Evolutionary conservation across 2,113 vertebrate genomes (phyloP).

Genomic region (Zingel zingel): DNA sequence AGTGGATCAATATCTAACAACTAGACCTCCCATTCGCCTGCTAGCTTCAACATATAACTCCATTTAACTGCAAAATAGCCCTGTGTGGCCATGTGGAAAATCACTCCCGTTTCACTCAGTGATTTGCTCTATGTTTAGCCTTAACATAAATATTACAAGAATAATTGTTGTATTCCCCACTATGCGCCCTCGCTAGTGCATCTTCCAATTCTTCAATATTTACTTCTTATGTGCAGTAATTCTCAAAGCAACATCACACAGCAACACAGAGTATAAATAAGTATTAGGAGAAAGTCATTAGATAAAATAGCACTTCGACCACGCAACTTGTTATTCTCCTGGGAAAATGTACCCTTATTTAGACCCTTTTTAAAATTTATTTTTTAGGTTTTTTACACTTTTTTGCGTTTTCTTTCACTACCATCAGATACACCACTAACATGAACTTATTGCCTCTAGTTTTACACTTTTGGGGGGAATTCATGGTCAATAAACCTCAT

Average conservation of each 20-base stretch:
- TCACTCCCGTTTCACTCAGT: background rate
- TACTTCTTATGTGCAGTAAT: background rate
- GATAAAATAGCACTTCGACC: background rate
- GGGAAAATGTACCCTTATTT: too few relatives aligned
- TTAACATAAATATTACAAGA: background rate
- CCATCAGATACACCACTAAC: too few relatives aligned
- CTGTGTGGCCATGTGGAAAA: background rate
- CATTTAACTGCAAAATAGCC: slow-evolving; percentile 24
- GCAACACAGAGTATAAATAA: background rate
- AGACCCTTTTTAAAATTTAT: too few relatives aligned
- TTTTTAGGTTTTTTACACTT: too few relatives aligned
- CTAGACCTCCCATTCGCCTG: slow-evolving; percentile 22
- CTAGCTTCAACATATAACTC: slow-evolving; percentile 29
- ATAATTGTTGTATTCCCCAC: background rate
- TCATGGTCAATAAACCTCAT: too few relatives aligned
- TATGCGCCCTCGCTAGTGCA: too few relatives aligned
- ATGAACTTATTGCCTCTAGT: too few relatives aligned
- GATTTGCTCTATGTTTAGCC: background rate
- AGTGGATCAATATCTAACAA: slow-evolving; percentile 63
- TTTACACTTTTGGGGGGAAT: too few relatives aligned
- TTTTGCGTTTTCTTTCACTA: too few relatives aligned
- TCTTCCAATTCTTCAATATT: background rate
- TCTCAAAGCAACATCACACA: background rate
- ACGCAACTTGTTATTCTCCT: too few relatives aligned
- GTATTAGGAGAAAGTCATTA: too few relatives aligned